These are phyloP conservation scores for Orthosia incerta DNA, from an alignment of 2,888 invertebrate genomes.

Conservation along the genomic window DNA sequence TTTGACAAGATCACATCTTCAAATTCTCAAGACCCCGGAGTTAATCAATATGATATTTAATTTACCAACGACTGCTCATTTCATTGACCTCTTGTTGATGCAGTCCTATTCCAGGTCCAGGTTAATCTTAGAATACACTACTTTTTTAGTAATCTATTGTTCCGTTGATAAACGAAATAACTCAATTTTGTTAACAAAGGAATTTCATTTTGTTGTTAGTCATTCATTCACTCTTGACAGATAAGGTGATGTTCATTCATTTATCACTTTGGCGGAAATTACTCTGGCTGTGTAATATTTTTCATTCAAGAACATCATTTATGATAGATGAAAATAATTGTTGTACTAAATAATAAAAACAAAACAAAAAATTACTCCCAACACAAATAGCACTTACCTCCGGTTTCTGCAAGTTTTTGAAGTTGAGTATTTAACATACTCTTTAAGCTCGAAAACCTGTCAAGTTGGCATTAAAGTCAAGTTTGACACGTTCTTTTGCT, in stretches of 20 bases:
- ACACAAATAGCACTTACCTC: too few relatives aligned
- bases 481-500: background rate
- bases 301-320: background rate
- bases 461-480: too few relatives aligned
- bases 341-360: background rate
- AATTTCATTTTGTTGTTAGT: slow-evolving; percentile 17
- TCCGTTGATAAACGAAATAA: slow-evolving; percentile 2
- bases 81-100: background rate
- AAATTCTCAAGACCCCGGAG: background rate
- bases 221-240: slow-evolving; percentile 20
- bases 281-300: background rate
- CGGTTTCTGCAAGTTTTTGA: too few relatives aligned
- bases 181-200: slow-evolving; percentile 27
- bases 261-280: slow-evolving; percentile 23
- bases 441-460: too few relatives aligned
- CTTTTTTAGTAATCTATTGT: slow-evolving; percentile 19
- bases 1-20: too few relatives aligned
- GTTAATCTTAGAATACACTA: background rate
- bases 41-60: background rate
- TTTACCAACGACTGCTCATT: too few relatives aligned
- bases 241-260: slow-evolving; percentile 12
- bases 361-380: background rate
- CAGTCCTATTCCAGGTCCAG: background rate
- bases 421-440: too few relatives aligned
- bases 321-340: background rate